Evolutionary conservation across 53 echinoderm and acorn worm genomes (phyloP).

Genomic region (Holothuria scabra): DNA sequence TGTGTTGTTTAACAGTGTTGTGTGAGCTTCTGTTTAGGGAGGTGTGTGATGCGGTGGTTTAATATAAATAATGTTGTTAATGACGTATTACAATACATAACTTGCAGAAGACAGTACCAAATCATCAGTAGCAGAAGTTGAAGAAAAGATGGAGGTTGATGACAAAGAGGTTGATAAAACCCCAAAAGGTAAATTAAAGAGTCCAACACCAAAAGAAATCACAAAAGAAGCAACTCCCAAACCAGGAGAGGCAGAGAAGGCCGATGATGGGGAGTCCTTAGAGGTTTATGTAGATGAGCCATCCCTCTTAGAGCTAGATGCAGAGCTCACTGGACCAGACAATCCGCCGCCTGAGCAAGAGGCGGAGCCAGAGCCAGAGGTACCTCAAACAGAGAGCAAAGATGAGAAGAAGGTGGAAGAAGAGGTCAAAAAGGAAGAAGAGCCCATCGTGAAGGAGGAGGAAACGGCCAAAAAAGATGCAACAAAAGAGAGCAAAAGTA

Average conservation of each 20-base stretch:
- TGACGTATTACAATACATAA: conserved; percentile 42
- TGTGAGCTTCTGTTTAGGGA: conserved; percentile 36
- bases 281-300: conserved; percentile 98
- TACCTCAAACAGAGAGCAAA: conserved; percentile 49
- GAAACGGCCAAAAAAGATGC: conserved; percentile 44
- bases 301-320: conserved; percentile 90
- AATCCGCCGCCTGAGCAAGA: conserved; percentile 47
- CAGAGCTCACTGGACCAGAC: conserved; percentile 76
- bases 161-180: conserved; percentile 29
- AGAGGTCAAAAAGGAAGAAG: conserved; percentile 57
- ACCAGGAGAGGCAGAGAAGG: conserved; percentile 51
- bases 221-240: conserved; percentile 52
- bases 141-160: conserved; percentile 30
- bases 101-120: conserved; percentile 31
- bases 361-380: conserved; percentile 22
- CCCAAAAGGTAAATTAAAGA: conserved; percentile 66
- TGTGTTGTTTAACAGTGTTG: conserved; percentile 1
- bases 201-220: conserved; percentile 69
- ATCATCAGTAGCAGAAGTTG: not conserved
- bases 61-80: conserved; percentile 6
- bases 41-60: not conserved
- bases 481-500: conserved; percentile 38
- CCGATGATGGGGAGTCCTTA: conserved; percentile 86
- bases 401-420: conserved; percentile 12
- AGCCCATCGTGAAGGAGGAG: conserved; percentile 20